These are phyloP conservation scores for Lepilemur septentrionalis DNA, from an alignment of 2,797 vertebrate genomes.

Conservation along the genomic window DNA sequence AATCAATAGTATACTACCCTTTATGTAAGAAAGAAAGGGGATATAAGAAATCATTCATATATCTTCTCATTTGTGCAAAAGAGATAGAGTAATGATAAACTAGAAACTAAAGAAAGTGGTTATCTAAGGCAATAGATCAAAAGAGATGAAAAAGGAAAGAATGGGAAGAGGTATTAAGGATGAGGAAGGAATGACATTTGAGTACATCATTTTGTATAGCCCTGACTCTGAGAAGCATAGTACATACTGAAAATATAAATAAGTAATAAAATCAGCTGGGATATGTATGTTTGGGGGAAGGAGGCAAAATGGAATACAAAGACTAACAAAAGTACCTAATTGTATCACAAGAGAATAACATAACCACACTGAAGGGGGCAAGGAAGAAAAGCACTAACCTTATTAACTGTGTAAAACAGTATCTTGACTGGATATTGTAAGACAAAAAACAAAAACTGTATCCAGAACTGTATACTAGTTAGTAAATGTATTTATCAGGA, in stretches of 20 bases:
- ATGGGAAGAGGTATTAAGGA: background rate
- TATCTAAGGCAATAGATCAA: background rate
- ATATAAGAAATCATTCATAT: background rate
- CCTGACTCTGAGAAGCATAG: conserved; percentile 13
- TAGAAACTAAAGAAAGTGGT: background rate
- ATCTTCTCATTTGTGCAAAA: background rate
- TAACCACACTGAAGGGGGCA: background rate
- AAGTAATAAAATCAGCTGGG: conserved; percentile 18
- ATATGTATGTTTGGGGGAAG: background rate
- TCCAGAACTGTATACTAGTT: background rate
- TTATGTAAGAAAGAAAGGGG: background rate
- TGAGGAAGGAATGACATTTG: background rate
- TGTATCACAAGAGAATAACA: background rate
- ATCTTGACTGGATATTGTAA: background rate
- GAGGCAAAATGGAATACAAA: background rate
- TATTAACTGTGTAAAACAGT: background rate
- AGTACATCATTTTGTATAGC: background rate
- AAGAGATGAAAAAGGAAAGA: background rate
- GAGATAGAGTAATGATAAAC: conserved; percentile 1
- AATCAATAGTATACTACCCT: background rate
- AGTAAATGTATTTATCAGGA: background rate
- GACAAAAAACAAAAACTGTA: background rate
- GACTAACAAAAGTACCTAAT: background rate
- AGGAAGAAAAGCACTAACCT: background rate
- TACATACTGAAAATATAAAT: conserved; percentile 4